phyloP scores from a whole-genome alignment of 2,888 invertebrate species.

The Trichogramma evanescens region DNA sequence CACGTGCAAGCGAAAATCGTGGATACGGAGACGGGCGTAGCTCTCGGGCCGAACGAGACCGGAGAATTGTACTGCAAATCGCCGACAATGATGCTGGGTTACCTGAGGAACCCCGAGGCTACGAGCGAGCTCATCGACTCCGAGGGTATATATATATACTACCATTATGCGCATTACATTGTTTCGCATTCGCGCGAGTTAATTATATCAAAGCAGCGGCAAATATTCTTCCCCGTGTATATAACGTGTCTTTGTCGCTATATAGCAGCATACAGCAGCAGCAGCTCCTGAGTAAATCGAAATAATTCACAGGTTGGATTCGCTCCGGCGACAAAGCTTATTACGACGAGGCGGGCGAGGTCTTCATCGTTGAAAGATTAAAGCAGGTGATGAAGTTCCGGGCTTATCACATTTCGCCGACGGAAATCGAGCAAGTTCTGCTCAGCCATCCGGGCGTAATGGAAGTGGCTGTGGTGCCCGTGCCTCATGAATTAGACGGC shows the following conservation, averaged over 20 bases:
- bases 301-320: slow-evolving; percentile 31
- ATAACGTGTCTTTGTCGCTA: no score
- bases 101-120: slow-evolving; percentile 51
- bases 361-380: slow-evolving; percentile 38
- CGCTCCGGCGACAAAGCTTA: slow-evolving; percentile 40
- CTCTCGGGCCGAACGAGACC: slow-evolving; percentile 29
- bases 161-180: no score
- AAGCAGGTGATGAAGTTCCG: slow-evolving; percentile 39
- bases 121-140: slow-evolving; percentile 49
- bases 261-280: no score
- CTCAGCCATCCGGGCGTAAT: slow-evolving; percentile 31
- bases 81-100: slow-evolving; percentile 48
- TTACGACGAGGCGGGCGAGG: slow-evolving; percentile 34
- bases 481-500: slow-evolving; percentile 32
- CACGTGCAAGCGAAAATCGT: slow-evolving; percentile 31
- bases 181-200: no score
- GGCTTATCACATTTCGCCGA: slow-evolving; percentile 36
- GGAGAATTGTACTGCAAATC: slow-evolving; percentile 27
- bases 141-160: slow-evolving; percentile 41
- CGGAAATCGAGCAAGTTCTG: slow-evolving; percentile 35
- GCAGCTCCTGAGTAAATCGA: no score
- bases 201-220: no score
- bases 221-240: no score
- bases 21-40: slow-evolving; percentile 23
- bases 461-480: slow-evolving; percentile 35